Evolutionary conservation across 2,113 vertebrate genomes (phyloP).

Genomic region (Cairina moschata): DNA sequence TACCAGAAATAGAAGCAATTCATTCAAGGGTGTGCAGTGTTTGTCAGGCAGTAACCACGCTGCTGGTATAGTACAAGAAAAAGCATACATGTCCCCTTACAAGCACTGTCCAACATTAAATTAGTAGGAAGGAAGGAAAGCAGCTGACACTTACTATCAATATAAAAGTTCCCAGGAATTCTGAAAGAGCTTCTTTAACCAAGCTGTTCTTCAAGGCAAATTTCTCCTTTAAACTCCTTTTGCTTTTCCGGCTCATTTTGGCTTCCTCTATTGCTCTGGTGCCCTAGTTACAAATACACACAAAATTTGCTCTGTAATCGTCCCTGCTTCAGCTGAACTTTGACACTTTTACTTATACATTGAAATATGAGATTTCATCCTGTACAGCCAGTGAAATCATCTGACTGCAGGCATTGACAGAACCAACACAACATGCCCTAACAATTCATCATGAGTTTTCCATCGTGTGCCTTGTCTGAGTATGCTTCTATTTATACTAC

Average conservation of each 20-base stretch:
- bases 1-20: slow-evolving; percentile 21
- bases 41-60: slow-evolving; percentile 19
- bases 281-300: slow-evolving; percentile 48
- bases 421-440: slow-evolving; percentile 60
- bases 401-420: slow-evolving; percentile 55
- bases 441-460: slow-evolving; percentile 59
- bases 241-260: slow-evolving; percentile 77
- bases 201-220: slow-evolving; percentile 84
- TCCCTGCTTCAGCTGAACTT: slow-evolving; percentile 64
- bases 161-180: slow-evolving; percentile 93
- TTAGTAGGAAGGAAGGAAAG: slow-evolving; percentile 61
- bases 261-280: slow-evolving; percentile 59
- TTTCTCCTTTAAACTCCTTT: slow-evolving; percentile 81
- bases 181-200: slow-evolving; percentile 89
- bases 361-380: slow-evolving; percentile 62
- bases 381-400: slow-evolving; percentile 50
- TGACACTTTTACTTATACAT: slow-evolving; percentile 66
- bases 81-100: not conserved
- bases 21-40: slow-evolving; percentile 1
- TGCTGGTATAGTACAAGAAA: slow-evolving; percentile 14
- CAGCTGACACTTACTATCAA: slow-evolving; percentile 90
- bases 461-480: slow-evolving; percentile 31
- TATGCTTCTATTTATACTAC: slow-evolving; percentile 58
- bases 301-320: slow-evolving; percentile 44
- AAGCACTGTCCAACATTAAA: slow-evolving; percentile 39